Evolutionary conservation across 2,113 vertebrate genomes (phyloP).

Genomic region (Pseudolaguvia tuberculata): DNA sequence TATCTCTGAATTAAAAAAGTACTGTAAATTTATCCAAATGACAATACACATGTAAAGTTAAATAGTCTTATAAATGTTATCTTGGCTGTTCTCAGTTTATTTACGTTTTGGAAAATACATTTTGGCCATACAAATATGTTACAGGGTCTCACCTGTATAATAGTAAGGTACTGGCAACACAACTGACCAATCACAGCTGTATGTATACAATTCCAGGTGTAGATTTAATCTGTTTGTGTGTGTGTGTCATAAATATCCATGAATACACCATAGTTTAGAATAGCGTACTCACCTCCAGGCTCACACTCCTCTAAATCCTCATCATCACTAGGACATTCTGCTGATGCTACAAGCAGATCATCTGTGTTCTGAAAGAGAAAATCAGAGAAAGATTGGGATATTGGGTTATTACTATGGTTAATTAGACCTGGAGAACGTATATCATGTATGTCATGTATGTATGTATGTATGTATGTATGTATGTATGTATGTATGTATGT

Average conservation of each 20-base stretch:
- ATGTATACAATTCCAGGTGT: not conserved
- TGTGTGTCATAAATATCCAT: constrained; percentile 26
- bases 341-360: constrained; percentile 88
- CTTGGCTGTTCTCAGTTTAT: constrained; percentile 7
- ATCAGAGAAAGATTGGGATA: constrained; percentile 11
- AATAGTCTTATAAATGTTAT: not conserved
- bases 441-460: not conserved
- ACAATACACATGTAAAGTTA: not conserved
- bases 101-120: not conserved
- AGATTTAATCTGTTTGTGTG: constrained; percentile 9
- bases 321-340: constrained; percentile 91
- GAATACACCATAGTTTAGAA: constrained; percentile 53
- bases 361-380: constrained; percentile 79
- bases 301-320: constrained; percentile 95
- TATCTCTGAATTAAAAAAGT: not conserved
- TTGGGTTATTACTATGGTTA: not conserved
- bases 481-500: no score
- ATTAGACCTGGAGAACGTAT: not conserved
- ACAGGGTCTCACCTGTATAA: no score
- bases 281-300: constrained; percentile 84
- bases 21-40: not conserved
- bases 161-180: not conserved
- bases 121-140: no score
- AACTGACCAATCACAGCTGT: constrained; percentile 42
- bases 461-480: not conserved